Evolutionary conservation across 2,113 vertebrate genomes (phyloP), one percentile per base, ranked within the genome.

Genomic region (Chloebia gouldiae): DNA sequence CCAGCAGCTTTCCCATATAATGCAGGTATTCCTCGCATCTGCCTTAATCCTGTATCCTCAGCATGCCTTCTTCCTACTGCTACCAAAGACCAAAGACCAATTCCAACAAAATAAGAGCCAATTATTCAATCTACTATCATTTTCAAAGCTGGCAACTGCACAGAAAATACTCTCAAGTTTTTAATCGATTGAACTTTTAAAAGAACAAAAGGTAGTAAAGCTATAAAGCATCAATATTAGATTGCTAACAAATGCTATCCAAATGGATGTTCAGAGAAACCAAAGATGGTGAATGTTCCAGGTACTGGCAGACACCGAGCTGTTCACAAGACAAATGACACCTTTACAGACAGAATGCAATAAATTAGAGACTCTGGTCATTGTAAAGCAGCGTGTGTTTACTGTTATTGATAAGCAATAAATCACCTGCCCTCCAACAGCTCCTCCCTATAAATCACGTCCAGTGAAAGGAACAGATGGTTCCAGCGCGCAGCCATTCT

Each of bases 331-430:
- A 96, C 65, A 95, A 93, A 96, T 23, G 54, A 94, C 65, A 81
- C 89, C 85, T 81, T 37, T 65, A 92, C 35, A 78, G 95, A 92
- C 86, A 90, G 79, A 92, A 88, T 60, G 90, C 69, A 86, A 92
- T 84, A 80, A 88, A 90, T 82, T 83, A 96, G 73, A 94, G 56
- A 92, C 70, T 73, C 44, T 53, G 90, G 93, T 88, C 95, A 95
- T 94, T 95, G 95, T 86, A 92, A 97, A 93, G 86, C 95, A 94
- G 86, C 71, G 22, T 11, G 51, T 85, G 95, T 93, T 97, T 93
- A 77, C 90, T 72, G 72, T 78, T 92, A 97, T 97, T 90, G 93
- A 97, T 97, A 93, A 96, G 77, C 94, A 95, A 94, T 97, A 97
- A 97, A 97, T 97, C 96, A 97, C 70, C 77, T 91, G 95, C 91